Evolutionary conservation across 2,888 invertebrate genomes (phyloP).

Genomic region (Dynastes tityus): DNA sequence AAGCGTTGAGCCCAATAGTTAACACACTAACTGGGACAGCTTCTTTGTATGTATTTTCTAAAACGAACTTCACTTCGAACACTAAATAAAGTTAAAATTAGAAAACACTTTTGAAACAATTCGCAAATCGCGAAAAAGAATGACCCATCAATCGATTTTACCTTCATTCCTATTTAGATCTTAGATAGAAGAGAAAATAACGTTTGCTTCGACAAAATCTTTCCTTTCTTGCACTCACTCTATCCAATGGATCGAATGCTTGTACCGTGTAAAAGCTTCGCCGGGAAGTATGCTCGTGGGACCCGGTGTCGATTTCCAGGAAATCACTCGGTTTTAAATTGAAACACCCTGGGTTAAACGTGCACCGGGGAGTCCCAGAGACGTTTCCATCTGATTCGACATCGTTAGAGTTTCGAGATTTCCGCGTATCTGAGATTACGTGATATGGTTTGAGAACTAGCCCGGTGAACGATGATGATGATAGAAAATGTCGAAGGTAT

Average conservation of each 20-base stretch:
- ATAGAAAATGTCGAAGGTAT: neutral
- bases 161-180: no score
- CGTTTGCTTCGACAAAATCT: no score
- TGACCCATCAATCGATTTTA: no score
- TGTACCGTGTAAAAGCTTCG: neutral
- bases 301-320: slow-evolving; percentile 46
- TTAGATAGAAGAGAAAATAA: no score
- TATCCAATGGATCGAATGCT: neutral
- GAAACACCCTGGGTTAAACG: slow-evolving; percentile 48
- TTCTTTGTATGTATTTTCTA: no score
- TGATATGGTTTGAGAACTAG: neutral
- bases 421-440: neutral
- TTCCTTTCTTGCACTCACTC: neutral
- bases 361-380: neutral
- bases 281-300: slow-evolving; percentile 16
- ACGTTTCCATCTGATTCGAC: slow-evolving; percentile 16
- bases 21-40: no score
- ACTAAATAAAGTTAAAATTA: no score
- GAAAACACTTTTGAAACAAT: no score
- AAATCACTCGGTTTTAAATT: slow-evolving; percentile 55
- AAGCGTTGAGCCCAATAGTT: no score
- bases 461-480: neutral
- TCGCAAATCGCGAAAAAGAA: no score
- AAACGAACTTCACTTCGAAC: no score
- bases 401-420: slow-evolving; percentile 22